Conservation (phyloP, 1,140 invertebrate species). For the Babylonia areolata region DNA sequence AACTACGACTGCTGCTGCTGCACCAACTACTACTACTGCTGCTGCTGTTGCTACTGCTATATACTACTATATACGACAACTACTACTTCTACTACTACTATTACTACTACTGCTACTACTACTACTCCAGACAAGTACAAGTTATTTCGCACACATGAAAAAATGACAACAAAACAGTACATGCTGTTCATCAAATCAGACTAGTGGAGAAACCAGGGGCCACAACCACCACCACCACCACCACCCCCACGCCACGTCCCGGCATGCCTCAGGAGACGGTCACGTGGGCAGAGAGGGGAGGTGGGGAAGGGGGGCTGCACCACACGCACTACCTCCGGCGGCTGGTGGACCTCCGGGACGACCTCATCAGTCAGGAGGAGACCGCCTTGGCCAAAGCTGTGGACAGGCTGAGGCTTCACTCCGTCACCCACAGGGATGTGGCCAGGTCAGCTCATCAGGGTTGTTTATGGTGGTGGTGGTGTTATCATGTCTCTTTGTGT, state of each 20-base stretch:
- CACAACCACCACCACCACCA: neutral
- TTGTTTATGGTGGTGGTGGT: no score
- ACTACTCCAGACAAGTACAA: no score
- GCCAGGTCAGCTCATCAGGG: conserved; percentile 31
- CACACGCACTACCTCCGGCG: conserved; percentile 67
- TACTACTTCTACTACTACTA: no score
- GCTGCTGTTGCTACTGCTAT: no score
- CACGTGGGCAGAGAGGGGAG: neutral
- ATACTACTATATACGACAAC: no score
- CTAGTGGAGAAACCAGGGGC: conserved; percentile 60
- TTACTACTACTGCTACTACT: no score
- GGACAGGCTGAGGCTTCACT: conserved; percentile 61
- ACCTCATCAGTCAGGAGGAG: conserved; percentile 66
- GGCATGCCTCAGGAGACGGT: neutral
- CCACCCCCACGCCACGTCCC: neutral
- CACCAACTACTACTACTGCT: no score
- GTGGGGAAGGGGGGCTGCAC: conserved; percentile 44
- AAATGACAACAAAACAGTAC: no score
- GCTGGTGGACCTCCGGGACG: conserved; percentile 62
- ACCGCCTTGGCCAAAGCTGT: conserved; percentile 63
- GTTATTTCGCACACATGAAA: no score
- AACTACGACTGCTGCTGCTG: no score
- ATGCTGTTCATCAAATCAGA: conserved; percentile 39
- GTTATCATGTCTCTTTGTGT: no score
- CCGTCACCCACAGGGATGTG: conserved; percentile 39